Base-by-base conservation (phyloP, 1,140 invertebrate species). In the Drosophila nannoptera region DNA sequence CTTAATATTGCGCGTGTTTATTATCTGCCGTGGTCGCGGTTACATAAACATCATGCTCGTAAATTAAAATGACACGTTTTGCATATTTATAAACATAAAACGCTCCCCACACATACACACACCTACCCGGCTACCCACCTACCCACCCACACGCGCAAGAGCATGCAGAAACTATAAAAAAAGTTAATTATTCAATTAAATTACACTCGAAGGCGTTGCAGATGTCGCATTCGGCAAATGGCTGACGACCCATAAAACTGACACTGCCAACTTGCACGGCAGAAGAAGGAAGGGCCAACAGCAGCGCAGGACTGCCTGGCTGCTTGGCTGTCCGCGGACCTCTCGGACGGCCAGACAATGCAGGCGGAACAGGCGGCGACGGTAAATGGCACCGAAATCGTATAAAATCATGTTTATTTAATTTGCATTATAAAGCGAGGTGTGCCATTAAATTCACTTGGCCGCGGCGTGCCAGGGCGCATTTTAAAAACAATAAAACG, bases 181-280 rank as follows among this genome's bases (percentile, higher is more conserved):
- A 86, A 78, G 84, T 84, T 84, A 84, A 84, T 84, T 84, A 84
- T 84, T 84, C 81, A 84, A 84, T 84, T 84, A 86, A 84, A 84
- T 86, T 84, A 83, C 80, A 83, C 80, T 86, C 73, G 73, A 69
- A 83, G 78, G 78, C 78, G 80, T 83, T 75, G 73, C 73, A 62
- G 69, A 68, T 71, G 62, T 67, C 69, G 78, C 78, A 75, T 67
- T 70, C 66, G 76, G 69, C 81, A 86, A 86, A 86, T 86, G 73
- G 75, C 66, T 74, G 77, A 81, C 80, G 80, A 78, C 66, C 60
- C 81, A 84, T 84, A 84, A 84, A 84, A 84, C 84, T 81, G 81
- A 81, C 81, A 84, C 81, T 62, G 55, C 64, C 42, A 62, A 69
- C 56, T 70, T 42, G 55, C 78, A 82, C 74, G 78, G 43, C 61